Evolutionary conservation across 2,888 invertebrate species (phyloP).

Genomic region (Phania funesta): DNA sequence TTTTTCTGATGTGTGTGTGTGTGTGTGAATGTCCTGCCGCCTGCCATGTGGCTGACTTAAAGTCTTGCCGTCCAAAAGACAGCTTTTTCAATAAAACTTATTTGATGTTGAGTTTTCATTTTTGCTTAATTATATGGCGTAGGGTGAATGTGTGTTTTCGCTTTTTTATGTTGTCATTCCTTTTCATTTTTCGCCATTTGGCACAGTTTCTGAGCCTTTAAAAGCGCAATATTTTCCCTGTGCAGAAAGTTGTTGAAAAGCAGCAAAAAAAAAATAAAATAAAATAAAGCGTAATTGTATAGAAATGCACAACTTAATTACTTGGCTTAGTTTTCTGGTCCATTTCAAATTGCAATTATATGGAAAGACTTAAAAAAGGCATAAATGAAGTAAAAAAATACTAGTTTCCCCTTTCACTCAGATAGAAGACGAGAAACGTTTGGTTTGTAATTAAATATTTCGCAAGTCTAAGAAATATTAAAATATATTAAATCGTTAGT

Average conservation of each 20-base stretch:
- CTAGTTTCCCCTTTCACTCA: conserved; percentile 15
- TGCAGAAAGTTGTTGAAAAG: conserved; percentile 8
- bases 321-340: conserved; percentile 53
- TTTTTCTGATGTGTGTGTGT: neutral
- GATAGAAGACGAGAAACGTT: neutral
- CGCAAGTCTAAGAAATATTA: too few relatives aligned
- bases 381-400: neutral
- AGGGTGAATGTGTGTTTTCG: neutral
- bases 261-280: conserved; percentile 16
- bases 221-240: conserved; percentile 10
- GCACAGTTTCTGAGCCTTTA: conserved; percentile 44
- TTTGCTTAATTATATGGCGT: conserved; percentile 37
- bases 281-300: conserved; percentile 7
- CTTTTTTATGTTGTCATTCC: neutral
- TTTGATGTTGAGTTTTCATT: conserved; percentile 53
- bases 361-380: neutral
- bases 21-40: neutral
- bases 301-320: conserved; percentile 62
- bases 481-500: too few relatives aligned
- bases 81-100: conserved; percentile 60
- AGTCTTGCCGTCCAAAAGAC: conserved; percentile 11
- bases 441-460: too few relatives aligned
- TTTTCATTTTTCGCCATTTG: conserved; percentile 44
- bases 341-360: conserved; percentile 47
- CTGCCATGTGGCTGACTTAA: conserved; percentile 6